These are phyloP conservation scores for Planococcus citri DNA, from an alignment of 1,140 invertebrate genomes.

Conservation along the genomic window DNA sequence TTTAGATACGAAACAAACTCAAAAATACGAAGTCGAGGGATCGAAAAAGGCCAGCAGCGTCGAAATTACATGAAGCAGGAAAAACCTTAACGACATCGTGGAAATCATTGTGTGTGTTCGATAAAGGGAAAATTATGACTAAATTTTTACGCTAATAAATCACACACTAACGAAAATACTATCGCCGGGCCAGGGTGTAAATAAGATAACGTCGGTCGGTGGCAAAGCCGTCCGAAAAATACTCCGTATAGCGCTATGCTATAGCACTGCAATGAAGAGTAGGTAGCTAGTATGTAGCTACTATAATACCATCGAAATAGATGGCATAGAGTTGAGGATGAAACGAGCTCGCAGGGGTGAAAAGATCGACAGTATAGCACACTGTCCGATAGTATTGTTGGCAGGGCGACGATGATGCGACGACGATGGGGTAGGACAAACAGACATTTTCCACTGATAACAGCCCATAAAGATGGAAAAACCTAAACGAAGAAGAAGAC, in stretches of 20 bases:
- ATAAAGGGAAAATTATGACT: background rate
- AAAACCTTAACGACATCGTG: background rate
- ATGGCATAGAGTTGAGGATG: no score
- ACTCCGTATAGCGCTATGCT: background rate
- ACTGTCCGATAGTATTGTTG: background rate
- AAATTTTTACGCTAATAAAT: background rate
- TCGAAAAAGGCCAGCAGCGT: no score
- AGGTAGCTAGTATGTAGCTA: no score
- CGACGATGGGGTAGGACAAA: background rate
- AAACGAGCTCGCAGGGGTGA: no score
- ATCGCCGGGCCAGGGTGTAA: no score
- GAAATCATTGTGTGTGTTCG: background rate
- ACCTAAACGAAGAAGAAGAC: conserved; percentile 9
- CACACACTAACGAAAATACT: background rate
- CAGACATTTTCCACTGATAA: conserved; percentile 2
- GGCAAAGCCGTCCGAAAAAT: background rate
- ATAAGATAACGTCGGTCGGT: background rate
- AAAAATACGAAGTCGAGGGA: no score
- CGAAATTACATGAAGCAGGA: background rate
- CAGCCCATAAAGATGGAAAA: conserved; percentile 6
- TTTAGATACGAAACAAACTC: no score
- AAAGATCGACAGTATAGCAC: background rate
- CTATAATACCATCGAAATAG: no score
- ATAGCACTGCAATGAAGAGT: no score
- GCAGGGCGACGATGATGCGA: no score